phyloP scores from a whole-genome alignment of 2,888 invertebrate species.

The Parochlus steinenii region DNA sequence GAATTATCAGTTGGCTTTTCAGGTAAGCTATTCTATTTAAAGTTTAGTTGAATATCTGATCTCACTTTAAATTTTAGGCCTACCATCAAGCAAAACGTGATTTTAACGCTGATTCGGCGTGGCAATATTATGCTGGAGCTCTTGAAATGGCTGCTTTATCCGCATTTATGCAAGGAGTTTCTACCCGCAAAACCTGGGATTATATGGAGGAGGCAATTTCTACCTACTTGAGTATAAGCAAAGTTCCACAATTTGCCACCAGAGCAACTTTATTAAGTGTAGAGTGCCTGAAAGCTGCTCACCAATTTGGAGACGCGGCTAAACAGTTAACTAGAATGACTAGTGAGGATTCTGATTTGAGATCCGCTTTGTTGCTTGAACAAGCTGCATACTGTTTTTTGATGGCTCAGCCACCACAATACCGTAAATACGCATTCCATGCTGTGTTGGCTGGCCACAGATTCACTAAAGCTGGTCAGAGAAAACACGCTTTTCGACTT shows the following conservation, averaged over 20 bases:
- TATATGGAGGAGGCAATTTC: constrained; percentile 93
- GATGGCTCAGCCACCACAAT: constrained; percentile 43
- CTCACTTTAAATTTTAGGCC: constrained; percentile 27
- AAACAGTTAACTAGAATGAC: constrained; percentile 89
- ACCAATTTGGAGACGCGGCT: constrained; percentile 81
- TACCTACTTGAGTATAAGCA: constrained; percentile 80
- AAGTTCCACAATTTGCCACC: constrained; percentile 81
- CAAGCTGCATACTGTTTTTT: constrained; percentile 91
- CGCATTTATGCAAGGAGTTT: constrained; percentile 74
- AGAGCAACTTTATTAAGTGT: constrained; percentile 79
- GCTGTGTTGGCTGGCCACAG: constrained; percentile 93
- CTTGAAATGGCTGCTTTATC: constrained; percentile 91
- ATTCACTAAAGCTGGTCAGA: constrained; percentile 82
- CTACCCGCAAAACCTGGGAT: constrained; percentile 59
- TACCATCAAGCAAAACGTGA: constrained; percentile 96
- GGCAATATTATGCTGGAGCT: constrained; percentile 93
- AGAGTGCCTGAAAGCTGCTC: constrained; percentile 66
- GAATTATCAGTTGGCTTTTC: constrained; percentile 80
- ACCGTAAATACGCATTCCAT: constrained; percentile 89
- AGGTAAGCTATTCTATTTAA: constrained; percentile 23
- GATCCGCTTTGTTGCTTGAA: constrained; percentile 84
- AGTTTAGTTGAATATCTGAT: neutral
- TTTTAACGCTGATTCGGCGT: constrained; percentile 91
- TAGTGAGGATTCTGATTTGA: constrained; percentile 90
- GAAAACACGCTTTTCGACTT: constrained; percentile 79